A percentile compares a stretch with the other conserved stretches of the same genome.
Evolutionary conservation across 1,140 invertebrate genomes (phyloP).

Genomic region (Stegodyphus dumicola): DNA sequence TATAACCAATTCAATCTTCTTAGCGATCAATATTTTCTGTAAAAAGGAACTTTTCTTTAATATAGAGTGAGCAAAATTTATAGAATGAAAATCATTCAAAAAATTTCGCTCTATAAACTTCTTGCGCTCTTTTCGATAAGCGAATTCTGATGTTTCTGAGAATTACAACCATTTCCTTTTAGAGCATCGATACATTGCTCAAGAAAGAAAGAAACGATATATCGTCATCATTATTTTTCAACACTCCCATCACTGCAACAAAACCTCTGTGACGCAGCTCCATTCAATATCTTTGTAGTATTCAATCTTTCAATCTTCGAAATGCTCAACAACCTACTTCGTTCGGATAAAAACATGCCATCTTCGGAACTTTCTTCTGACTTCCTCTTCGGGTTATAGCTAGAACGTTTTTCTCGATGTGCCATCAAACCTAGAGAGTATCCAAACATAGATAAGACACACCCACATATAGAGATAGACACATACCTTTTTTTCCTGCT

Average conservation of each 20-base stretch:
- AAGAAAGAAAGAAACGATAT: neutral
- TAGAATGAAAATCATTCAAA: too few relatives aligned
- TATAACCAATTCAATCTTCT: too few relatives aligned
- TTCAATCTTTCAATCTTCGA: constrained; percentile 31
- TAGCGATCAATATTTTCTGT: too few relatives aligned
- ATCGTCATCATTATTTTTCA: neutral
- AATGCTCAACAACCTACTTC: neutral
- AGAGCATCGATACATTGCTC: neutral
- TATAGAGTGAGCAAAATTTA: too few relatives aligned
- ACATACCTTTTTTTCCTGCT: constrained; percentile 5
- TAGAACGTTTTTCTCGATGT: constrained; percentile 18
- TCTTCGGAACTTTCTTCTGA: constrained; percentile 6
- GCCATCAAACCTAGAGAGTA: constrained; percentile 17
- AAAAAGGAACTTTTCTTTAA: too few relatives aligned
- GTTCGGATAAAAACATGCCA: constrained; percentile 9
- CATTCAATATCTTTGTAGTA: neutral
- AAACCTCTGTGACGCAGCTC: neutral
- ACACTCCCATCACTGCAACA: neutral
- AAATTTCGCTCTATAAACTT: too few relatives aligned
- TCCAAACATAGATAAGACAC: constrained; percentile 30
- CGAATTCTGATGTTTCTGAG: neutral
- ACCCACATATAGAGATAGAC: neutral
- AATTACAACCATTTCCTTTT: neutral
- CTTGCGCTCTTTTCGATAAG: too few relatives aligned
- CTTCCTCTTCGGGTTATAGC: constrained; percentile 15